Conservation (phyloP, 2,888 invertebrate genomes). For the Habrosyne pyritoides region DNA sequence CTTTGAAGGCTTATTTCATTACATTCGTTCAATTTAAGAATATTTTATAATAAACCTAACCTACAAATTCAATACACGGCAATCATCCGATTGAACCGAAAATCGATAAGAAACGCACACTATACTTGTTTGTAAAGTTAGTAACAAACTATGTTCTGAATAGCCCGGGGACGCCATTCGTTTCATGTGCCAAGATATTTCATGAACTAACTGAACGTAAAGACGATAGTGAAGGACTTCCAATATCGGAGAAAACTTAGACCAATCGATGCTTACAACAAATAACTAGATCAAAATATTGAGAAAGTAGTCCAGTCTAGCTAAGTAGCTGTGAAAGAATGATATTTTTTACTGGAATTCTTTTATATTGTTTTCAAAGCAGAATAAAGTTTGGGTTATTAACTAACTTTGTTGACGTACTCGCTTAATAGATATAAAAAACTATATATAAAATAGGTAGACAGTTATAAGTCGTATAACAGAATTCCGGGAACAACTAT, state of each 20-base stretch:
- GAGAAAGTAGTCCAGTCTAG: background rate
- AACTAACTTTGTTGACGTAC: background rate
- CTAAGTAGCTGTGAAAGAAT: background rate
- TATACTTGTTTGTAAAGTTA: conserved; percentile 26
- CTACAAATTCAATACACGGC: background rate
- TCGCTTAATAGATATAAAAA: too few species aligned
- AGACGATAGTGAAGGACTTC: conserved; percentile 9
- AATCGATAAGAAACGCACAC: conserved; percentile 1
- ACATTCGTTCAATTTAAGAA: too few species aligned
- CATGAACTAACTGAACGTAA: conserved; percentile 24
- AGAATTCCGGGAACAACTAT: too few species aligned
- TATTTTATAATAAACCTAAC: too few species aligned
- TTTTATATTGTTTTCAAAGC: background rate
- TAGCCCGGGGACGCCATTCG: conserved; percentile 14
- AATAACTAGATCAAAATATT: conserved; percentile 19
- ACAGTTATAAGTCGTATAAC: too few species aligned
- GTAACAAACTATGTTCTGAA: conserved; percentile 31
- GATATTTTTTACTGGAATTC: background rate
- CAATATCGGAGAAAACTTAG: conserved; percentile 12
- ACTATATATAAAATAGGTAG: too few species aligned
- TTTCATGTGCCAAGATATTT: conserved; percentile 27
- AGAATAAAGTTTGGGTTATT: background rate
- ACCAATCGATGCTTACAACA: conserved; percentile 13
- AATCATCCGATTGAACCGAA: conserved; percentile 14
- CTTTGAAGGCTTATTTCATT: too few species aligned